Base-by-base conservation (phyloP, 1,140 invertebrate genomes). In the Pissodes strobi region DNA sequence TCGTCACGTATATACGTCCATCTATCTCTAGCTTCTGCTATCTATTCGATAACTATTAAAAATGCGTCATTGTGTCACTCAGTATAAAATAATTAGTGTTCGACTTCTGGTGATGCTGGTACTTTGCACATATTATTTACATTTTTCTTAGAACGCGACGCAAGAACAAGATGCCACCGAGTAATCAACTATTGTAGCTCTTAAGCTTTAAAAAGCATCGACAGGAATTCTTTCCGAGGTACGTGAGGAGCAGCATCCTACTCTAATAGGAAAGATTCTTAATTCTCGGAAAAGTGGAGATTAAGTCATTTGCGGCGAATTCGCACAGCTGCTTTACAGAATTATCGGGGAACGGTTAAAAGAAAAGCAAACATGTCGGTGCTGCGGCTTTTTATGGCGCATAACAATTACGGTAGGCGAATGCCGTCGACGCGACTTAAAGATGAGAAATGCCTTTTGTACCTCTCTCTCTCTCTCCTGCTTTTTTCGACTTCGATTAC, bases 291-390 rank as follows among this genome's bases (percentile, higher is more conserved):
- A 69, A 67, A 61, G 52, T 64, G 57, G 49, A 59, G 68, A 73
- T 73, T 73, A 73, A 73, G 71, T 71, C 71, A 71, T 73, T 71
- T 68, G 66, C 64, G 58, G 66, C 46, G 58, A 68, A 71, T 73
- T 73, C 60, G 34, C 67, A 70, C 64, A 71, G 65, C 69, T 71
- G 64, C 67, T 67, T 71, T 69, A 57, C 66, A 64, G 69, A 71
- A 71, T 71, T 71, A 71, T 64, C 61, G 52, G 49, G 61, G 64
- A 63, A 67, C 57, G 48, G 56, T 56, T 55, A 34, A 63, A 69
- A 57, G 69, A 68, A 69, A 66, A 67, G n/a, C 69, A 65, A 69
- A 70, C 71, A 71, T 70, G 69, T 73, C 67, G 64, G 51, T 58
- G 38, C 69, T 56, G 69, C 60, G 8, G 19, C 65, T 72, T 72